Evolutionary conservation across 2,888 invertebrate species (phyloP), one percentile per base, ranked within the genome.

Genomic region (Bhutanitis thaidina): DNA sequence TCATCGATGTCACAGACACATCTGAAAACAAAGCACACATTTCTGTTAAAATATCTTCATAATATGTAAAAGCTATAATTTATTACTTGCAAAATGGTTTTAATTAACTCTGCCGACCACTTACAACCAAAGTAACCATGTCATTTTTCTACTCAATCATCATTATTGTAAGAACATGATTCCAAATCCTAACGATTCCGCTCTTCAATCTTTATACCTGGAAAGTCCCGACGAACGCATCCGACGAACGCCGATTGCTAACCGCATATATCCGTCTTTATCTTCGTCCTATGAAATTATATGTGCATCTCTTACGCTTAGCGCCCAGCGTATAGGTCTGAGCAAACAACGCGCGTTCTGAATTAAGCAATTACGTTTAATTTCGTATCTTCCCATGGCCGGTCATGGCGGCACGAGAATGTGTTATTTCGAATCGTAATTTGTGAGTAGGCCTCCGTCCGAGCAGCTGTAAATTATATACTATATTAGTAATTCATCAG

Each of bases 301-400:
- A 68, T 57, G 32, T 55, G 58, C 57, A 55, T 80, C 78, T 63
- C 69, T 55, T 49, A 78, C 69, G 38, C 43, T 43, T 1, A 64
- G 59, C 67, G 69, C 69, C 74, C 71, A 75, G 75, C 71, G 72
- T 77, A 71, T 68, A 70, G 80, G 69, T 74, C 74, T 76, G 74
- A 74, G 75, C 80, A 80, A 77, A 82, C 71, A 74, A 71, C 77
- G 74, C 70, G 71, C 74, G 76, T 74, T 87, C 80, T 74, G 84
- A 87, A 89, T 89, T 88, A 89, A 89, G 89, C 86, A 89, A 89
- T 89, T 89, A 89, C 87, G 76, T 86, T 86, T 89, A 89, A 89
- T 89, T 88, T 87, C 74, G 80, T 84, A 77, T 80, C 84, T 80
- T 78, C 81, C 79, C 76, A 82, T 78, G 71, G 80, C 74, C 68